These are phyloP conservation scores for Zenarchopterus dispar DNA, from an alignment of 2,797 vertebrate species.

Conservation along the genomic window DNA sequence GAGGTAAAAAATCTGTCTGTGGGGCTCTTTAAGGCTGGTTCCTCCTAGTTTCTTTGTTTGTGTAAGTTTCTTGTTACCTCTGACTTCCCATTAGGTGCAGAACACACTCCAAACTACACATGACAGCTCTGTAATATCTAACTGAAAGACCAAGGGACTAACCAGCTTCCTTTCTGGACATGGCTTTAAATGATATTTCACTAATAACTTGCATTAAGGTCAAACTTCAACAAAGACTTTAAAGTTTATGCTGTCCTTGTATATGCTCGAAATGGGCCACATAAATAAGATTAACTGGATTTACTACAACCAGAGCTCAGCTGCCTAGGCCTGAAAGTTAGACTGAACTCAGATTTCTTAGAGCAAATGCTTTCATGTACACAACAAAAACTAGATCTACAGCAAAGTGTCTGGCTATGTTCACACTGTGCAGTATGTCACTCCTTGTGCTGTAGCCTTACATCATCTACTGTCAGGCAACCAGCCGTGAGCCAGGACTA, in stretches of 20 bases:
- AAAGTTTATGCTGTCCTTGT: neutral
- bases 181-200: neutral
- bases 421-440: conserved; percentile 65
- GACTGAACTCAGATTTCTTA: conserved; percentile 19
- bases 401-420: conserved; percentile 52
- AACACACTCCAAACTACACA: neutral
- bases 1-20: conserved; percentile 1
- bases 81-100: conserved; percentile 3
- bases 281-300: conserved; percentile 1
- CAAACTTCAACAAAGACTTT: neutral
- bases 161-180: too few species aligned
- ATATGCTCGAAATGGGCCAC: too few species aligned
- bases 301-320: neutral
- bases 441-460: conserved; percentile 60
- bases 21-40: conserved; percentile 4
- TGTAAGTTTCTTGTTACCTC: conserved; percentile 14
- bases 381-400: conserved; percentile 28
- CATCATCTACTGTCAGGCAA: conserved; percentile 61
- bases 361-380: conserved; percentile 13
- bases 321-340: neutral
- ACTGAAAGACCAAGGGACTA: neutral
- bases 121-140: neutral
- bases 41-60: conserved; percentile 9
- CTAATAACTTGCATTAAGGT: conserved; percentile 3
- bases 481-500: conserved; percentile 47